Base-by-base conservation (phyloP, 2,113 vertebrate species). In the Otocyon megalotis region DNA sequence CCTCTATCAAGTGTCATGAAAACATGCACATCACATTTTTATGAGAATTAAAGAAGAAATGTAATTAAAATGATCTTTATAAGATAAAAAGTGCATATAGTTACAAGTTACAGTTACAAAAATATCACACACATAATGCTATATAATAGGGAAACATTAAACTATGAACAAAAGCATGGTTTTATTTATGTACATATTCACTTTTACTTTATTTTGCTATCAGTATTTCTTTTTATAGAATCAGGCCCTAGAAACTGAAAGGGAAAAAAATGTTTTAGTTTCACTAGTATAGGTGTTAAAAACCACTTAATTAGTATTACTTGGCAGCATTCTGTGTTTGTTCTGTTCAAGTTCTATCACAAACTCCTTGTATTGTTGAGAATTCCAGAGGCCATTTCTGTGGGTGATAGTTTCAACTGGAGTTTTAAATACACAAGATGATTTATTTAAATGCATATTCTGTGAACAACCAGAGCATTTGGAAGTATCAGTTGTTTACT, bases 341-440 rank as follows among this genome's bases (percentile, higher is more conserved):
- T 90, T 63, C 3, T 50, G 48, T 30, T 43, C 2, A 53, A 60
- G 11, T 72, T 85, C 93, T 93, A 81, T 69, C 48, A 32, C 58
- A 58, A 80, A 43, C 19, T 58, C 4, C 2, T 20, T 50, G 22
- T 88, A 54, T 63, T 54, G 7, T 15, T 81, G 15, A 3, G 80
- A 83, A 50, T 79, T 89, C 85, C 56, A n/a, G 32, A 54, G 60
- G 53, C 60, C 91, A 95, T 87, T 94, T 96, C 5, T 80, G 11
- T 79, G 10, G 0, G 6, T 95, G 89, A 50, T 30, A 54, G 80
- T 16, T 97, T 97, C 48, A 96, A 0, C 11, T 17, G 56, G 28
- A 94, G 28, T 97, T 92, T 50, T 97, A 96, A 97, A 0, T 92
- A 11, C 13, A 92, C 13, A 92, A 82, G 67, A 63, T 4, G 74